Base-by-base conservation (phyloP, 2,888 invertebrate species). In the Erebia epiphron region DNA sequence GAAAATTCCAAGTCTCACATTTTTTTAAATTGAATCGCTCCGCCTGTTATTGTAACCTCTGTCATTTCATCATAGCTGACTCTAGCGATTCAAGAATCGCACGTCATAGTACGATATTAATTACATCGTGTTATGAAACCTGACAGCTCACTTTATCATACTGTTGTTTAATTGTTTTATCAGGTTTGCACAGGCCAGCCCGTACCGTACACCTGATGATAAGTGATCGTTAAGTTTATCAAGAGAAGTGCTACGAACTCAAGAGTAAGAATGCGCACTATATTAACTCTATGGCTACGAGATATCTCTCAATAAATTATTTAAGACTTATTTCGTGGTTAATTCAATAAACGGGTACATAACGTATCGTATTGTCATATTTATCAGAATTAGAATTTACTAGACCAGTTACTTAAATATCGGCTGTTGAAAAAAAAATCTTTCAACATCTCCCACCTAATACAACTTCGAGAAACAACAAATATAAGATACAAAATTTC, bases 81-180 rank as follows among this genome's bases (percentile, higher is more conserved):
- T 69, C 68, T 46, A 68, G 73, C 73, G 74, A 69, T 77, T 76
- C 73, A 73, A 74, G 75, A 77, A 72, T 76, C 76, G 74, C 78
- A 75, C 78, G 75, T 73, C 73, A 68, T 49, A 70, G 57, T 46
- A 60, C 73, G 56, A 71, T 76, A 76, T 74, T 75, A 73, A 77
- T 76, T 77, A 73, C 21, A 52, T 54, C 56, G 10, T 54, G 16
- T 54, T 10, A 54, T 18, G 16, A 18, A 54, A 54, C 54, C 11
- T 10, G 16, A 2, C 54, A 54, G 54, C 54, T 54, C 18, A 54
- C 54, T 54, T 54, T 54, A 54, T 16, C 16, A 18, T 54, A 16
- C 10, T 54, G 50, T n/a, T n/a, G 50, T n/a, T 50, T 7, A n/a
- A n/a, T 50, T 50, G 0, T 3, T 50, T 50, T 54, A 54, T 54